Evolutionary conservation across 2,888 invertebrate species (phyloP).

Genomic region (Cristatella mucedo): DNA sequence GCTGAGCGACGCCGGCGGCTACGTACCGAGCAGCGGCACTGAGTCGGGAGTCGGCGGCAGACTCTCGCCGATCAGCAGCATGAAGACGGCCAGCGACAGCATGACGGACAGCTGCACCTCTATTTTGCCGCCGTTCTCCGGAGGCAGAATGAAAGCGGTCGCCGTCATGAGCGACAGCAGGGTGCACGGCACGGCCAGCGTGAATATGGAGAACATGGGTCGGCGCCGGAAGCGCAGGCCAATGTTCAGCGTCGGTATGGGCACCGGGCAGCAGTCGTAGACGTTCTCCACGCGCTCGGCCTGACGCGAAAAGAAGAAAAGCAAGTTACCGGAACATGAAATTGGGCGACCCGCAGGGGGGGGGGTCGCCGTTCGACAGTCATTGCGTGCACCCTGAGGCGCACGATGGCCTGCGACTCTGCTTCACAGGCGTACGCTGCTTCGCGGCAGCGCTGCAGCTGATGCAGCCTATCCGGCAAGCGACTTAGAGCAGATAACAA

Average conservation of each 20-base stretch:
- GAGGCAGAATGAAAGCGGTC: slow-evolving; percentile 42
- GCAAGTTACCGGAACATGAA: no score
- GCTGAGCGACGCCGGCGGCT: no score
- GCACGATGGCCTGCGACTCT: no score
- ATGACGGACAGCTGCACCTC: slow-evolving; percentile 36
- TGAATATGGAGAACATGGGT: slow-evolving; percentile 42
- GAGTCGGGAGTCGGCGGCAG: slow-evolving; percentile 37
- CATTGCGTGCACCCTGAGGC: no score
- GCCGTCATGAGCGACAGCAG: slow-evolving; percentile 49
- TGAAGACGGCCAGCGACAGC: slow-evolving; percentile 39
- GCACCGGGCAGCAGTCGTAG: slow-evolving; percentile 8
- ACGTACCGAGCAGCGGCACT: slow-evolving; percentile 37
- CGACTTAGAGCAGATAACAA: no score
- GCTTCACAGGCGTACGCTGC: no score
- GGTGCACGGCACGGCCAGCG: slow-evolving; percentile 46
- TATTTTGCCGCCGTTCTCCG: slow-evolving; percentile 37
- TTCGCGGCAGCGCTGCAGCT: no score
- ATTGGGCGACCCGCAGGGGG: no score
- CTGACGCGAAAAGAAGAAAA: no score
- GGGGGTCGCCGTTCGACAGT: no score
- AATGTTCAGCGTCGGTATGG: slow-evolving; percentile 8
- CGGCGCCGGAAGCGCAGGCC: slow-evolving; percentile 27
- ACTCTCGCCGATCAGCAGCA: slow-evolving; percentile 38
- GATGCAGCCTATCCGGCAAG: no score
- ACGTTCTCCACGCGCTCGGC: slow-evolving; percentile 6